Conservation (phyloP, 1,140 invertebrate species). For the Drosophila lacteicornis region DNA sequence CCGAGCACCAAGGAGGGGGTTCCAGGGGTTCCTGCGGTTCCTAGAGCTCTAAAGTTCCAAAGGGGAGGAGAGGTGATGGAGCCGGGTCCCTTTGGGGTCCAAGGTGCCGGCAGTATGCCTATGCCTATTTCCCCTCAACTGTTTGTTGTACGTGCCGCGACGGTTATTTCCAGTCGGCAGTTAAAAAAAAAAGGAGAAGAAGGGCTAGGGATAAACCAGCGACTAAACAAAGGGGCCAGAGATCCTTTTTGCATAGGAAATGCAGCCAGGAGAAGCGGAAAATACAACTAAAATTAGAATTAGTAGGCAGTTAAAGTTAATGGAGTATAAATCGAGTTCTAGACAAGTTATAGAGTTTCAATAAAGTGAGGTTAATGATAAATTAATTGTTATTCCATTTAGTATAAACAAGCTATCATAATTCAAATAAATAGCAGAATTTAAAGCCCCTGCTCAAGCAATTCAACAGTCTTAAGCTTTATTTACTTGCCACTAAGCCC, state of each 20-base stretch:
- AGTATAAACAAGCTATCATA: neutral
- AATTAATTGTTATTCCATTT: neutral
- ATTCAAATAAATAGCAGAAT: neutral
- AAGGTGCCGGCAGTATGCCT: constrained; percentile 48
- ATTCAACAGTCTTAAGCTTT: constrained; percentile 22
- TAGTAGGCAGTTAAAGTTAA: neutral
- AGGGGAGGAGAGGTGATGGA: constrained; percentile 3
- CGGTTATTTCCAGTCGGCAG: constrained; percentile 35
- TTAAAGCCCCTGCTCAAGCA: neutral
- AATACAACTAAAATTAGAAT: constrained; percentile 21
- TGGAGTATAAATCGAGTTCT: neutral
- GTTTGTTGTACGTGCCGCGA: constrained; percentile 56
- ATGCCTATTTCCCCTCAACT: constrained; percentile 32
- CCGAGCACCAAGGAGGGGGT: neutral
- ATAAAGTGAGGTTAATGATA: neutral
- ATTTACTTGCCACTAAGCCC: constrained; percentile 18
- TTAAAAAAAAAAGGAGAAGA: constrained; percentile 6
- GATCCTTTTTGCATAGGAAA: constrained; percentile 1
- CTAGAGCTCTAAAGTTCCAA: constrained; percentile 8
- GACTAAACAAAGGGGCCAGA: neutral
- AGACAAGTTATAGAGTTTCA: too few relatives aligned
- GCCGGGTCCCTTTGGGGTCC: constrained; percentile 30
- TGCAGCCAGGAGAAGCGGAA: constrained; percentile 4
- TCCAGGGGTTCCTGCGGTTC: neutral
- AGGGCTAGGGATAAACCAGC: neutral